Percentiles rank a stretch among this genome's conserved stretches.
These are phyloP conservation scores for Thera britannica DNA, from an alignment of 2,888 invertebrate species.

Conservation along the genomic window DNA sequence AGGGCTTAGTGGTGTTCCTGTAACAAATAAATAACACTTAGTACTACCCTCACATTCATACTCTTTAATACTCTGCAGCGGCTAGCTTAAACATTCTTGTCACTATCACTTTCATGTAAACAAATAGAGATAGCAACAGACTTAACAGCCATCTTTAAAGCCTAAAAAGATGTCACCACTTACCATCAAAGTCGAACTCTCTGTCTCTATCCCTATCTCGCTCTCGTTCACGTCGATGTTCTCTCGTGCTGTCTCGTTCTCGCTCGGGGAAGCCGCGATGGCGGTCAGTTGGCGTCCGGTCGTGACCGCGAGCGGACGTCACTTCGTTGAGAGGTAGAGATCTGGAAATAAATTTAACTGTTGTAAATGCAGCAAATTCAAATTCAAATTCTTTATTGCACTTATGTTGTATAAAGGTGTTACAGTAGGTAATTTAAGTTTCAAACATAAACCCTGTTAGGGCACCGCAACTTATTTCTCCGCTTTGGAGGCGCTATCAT, in stretches of 20 bases:
- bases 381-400: too few relatives aligned
- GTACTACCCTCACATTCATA: too few relatives aligned
- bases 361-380: too few relatives aligned
- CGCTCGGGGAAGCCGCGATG: conserved; percentile 71
- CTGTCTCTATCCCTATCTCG: conserved; percentile 55
- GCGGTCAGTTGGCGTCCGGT: conserved; percentile 76
- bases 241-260: conserved; percentile 66
- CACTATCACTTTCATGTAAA: background rate
- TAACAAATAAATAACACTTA: conserved; percentile 13
- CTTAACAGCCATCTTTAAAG: background rate
- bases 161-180: conserved; percentile 34
- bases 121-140: background rate
- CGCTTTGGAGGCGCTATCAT: too few relatives aligned
- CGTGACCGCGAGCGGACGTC: conserved; percentile 70
- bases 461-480: too few relatives aligned
- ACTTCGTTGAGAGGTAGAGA: conserved; percentile 77
- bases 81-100: background rate
- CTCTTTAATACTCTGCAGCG: too few relatives aligned
- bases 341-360: conserved; percentile 49
- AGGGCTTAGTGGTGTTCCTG: conserved; percentile 72
- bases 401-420: too few relatives aligned
- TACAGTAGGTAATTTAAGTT: too few relatives aligned
- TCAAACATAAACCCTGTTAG: too few relatives aligned
- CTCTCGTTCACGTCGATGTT: conserved; percentile 73
- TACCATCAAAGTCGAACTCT: conserved; percentile 71